Evolutionary conservation across 2,888 invertebrate species (phyloP), one percentile per base, ranked within the genome.

Genomic region (Pollenia angustigena): DNA sequence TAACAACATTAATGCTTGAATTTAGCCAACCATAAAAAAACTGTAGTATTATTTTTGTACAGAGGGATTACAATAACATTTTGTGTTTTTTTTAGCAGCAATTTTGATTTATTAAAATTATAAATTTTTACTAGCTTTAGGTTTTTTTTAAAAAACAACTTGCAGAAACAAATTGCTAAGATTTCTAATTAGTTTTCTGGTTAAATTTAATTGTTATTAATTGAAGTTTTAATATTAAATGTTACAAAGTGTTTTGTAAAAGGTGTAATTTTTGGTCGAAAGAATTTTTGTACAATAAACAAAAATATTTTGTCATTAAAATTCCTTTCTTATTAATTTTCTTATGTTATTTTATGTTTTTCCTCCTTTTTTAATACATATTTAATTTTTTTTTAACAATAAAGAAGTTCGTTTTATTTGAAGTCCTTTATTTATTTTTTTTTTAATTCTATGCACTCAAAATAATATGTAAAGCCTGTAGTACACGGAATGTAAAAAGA

Each of bases 21-120:
- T 44, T 75, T 60, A 75, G 60, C 74, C 81, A 76, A 82, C 75
- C 75, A 62, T 76, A 62, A 71, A 69, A 68, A 32, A 42, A 18
- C 52, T n/a, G 44, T 48, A 12, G 44, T 18, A 46, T 66, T 50
- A 75, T 18, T 75, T 46, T 52, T 18, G 40, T 52, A 18, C 14
- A 75, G 23, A 50, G 52, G 58, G 2, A 44, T 16, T 16, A 16
- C n/a, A 42, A 9, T 3, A 40, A 58, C 12, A 48, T 40, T 74
- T 66, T 74, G 23, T 56, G 23, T 42, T 66, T 42, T 42, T 66
- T 42, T 6, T 8, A 16, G 52, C 58, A 60, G 68, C 58, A 32
- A 42, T 40, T 62, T 23, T 62, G 52, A 82, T 62, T 82, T 60
- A 82, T 82, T 75, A 23, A 18, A 50, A 54, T 40, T 68, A n/a